Evolutionary conservation across 2,797 vertebrate species (phyloP), one percentile per base, ranked within the genome.

Genomic region (Ateles fusciceps): DNA sequence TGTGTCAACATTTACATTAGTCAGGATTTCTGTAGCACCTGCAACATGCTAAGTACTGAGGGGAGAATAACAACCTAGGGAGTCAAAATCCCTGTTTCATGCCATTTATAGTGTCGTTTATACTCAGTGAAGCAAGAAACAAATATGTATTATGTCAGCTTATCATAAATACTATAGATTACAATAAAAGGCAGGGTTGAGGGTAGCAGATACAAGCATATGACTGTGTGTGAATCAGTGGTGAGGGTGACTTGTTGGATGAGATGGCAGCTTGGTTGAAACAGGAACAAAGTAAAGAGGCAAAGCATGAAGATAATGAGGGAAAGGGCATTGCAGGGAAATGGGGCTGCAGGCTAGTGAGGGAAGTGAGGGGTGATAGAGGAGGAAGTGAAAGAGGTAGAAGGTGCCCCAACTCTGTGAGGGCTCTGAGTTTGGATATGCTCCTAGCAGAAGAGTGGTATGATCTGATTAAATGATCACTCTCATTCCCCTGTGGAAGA

Each of bases 361-460:
- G 33, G 39, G 8, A 68, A 75, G 12, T 26, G 1, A 39, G 14
- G 33, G 4, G 0, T 36, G 7, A 4, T 36, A 33, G 19, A 14
- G 74, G 1, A 9, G 44, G 13, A 57, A 83, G 12, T 48, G 17
- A 9, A 61, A 79, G 42, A 48, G 21, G 11, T 39, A 36, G 39
- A 48, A 57, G 39, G 64, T 13, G 4, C 14, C 26, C 21, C 39
- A 39, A 52, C 36, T 4, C 21, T 36, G 3, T 0, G 14, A 5
- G 5, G 7, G n/a, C 46, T 13, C 9, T 68, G 17, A 52, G 26
- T 59, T 75, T 55, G 68, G 26, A 83, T 57, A 76, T 64, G 17
- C 3, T 76, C 7, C 22, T 75, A 36, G 5, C 5, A 14, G 8
- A 39, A 39, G 0, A 24, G 11, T 0, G 42, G 1, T 72, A 11